phyloP scores from a whole-genome alignment of 2,113 vertebrate species.

The Struthidea cinerea region DNA sequence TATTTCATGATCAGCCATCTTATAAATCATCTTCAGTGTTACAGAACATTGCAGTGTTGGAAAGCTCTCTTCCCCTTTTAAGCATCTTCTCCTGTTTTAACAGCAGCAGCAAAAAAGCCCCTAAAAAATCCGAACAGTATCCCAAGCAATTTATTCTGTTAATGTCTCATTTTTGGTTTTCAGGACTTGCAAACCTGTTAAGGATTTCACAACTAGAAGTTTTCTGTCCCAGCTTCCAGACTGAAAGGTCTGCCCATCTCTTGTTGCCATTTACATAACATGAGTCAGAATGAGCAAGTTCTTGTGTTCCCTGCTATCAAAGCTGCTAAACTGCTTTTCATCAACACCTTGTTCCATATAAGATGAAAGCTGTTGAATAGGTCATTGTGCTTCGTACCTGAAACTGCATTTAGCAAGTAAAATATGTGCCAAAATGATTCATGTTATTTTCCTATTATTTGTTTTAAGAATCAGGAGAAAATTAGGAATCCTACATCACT shows the following conservation, averaged over 20 bases:
- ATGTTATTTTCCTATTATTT: not conserved
- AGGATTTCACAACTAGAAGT: not conserved
- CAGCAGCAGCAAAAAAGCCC: not conserved
- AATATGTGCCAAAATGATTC: not conserved
- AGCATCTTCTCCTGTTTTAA: not conserved
- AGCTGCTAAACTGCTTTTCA: not conserved
- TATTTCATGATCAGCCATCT: not conserved
- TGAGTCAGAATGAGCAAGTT: not conserved
- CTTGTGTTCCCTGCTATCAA: not conserved
- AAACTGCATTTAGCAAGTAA: not conserved
- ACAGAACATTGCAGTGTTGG: not conserved
- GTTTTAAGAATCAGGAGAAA: not conserved
- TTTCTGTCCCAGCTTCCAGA: not conserved
- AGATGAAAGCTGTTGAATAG: not conserved
- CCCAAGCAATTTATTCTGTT: not conserved
- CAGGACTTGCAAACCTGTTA: not conserved
- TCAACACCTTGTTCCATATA: not conserved
- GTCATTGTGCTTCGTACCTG: not conserved
- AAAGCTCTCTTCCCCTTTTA: not conserved
- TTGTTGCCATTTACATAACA: not conserved
- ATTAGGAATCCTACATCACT: not conserved
- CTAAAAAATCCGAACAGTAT: not conserved
- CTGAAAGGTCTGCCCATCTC: not conserved
- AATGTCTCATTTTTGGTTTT: not conserved
- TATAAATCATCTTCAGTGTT: not conserved